Conservation (phyloP, 2,797 vertebrate species). For the Zalophus californianus region DNA sequence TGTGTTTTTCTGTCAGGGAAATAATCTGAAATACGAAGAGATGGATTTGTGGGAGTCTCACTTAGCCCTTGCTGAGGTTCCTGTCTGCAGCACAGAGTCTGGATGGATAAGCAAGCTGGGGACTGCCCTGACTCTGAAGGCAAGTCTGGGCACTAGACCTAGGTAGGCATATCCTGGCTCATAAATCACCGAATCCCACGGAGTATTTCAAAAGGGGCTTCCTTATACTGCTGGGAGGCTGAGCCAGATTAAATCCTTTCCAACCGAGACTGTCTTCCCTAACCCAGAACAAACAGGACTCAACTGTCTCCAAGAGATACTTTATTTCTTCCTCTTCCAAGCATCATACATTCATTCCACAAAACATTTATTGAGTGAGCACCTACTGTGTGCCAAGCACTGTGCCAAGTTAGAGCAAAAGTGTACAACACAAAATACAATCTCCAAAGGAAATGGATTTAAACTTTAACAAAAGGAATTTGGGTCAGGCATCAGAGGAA, state of each 20-base stretch:
- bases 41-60: background rate
- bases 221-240: background rate
- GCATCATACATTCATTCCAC: conserved; percentile 51
- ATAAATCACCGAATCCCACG: background rate
- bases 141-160: background rate
- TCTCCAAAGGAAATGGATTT: conserved; percentile 73
- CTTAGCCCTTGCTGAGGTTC: background rate
- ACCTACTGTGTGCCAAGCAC: conserved; percentile 69
- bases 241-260: background rate
- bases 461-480: conserved; percentile 73
- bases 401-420: conserved; percentile 74
- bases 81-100: background rate
- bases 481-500: conserved; percentile 79
- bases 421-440: conserved; percentile 69
- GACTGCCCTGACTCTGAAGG: background rate
- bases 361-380: conserved; percentile 53
- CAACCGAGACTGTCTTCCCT: background rate
- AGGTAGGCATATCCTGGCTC: background rate
- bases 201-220: background rate
- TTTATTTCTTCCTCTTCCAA: conserved; percentile 18
- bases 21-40: background rate
- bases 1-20: background rate
- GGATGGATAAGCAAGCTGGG: background rate
- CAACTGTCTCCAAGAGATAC: background rate
- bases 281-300: background rate